Conservation (phyloP, 2,797 vertebrate species). For the Sebastes hopkinsi region DNA sequence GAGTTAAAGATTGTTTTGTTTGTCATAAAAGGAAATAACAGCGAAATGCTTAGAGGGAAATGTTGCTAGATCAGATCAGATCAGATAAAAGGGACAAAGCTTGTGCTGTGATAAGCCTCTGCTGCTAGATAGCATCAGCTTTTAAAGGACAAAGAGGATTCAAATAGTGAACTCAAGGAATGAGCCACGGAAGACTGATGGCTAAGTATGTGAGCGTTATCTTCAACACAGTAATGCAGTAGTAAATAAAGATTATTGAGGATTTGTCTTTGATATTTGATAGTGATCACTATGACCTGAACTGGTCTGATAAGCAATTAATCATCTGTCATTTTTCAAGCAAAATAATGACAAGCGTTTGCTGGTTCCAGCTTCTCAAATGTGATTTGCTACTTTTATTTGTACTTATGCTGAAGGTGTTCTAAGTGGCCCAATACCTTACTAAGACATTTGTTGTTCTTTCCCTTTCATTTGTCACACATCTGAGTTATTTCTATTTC, state of each 20-base stretch:
- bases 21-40: background rate
- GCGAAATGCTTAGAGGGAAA: constrained; percentile 13
- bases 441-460: background rate
- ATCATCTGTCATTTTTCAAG: background rate
- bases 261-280: background rate
- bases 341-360: background rate
- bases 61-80: constrained; percentile 40
- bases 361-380: background rate
- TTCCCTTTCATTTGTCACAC: background rate
- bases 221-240: background rate
- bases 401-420: too few species aligned
- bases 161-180: background rate
- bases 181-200: background rate
- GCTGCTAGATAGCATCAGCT: constrained; percentile 30
- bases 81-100: constrained; percentile 24
- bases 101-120: constrained; percentile 10
- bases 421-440: too few species aligned
- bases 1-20: constrained; percentile 5
- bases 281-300: background rate
- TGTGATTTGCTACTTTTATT: background rate
- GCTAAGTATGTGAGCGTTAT: background rate
- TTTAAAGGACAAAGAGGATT: constrained; percentile 35
- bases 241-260: background rate
- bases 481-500: background rate
- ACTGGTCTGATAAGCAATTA: background rate